Evolutionary conservation across 2,113 vertebrate genomes (phyloP).

Genomic region (Tenebrosternarchus preto): DNA sequence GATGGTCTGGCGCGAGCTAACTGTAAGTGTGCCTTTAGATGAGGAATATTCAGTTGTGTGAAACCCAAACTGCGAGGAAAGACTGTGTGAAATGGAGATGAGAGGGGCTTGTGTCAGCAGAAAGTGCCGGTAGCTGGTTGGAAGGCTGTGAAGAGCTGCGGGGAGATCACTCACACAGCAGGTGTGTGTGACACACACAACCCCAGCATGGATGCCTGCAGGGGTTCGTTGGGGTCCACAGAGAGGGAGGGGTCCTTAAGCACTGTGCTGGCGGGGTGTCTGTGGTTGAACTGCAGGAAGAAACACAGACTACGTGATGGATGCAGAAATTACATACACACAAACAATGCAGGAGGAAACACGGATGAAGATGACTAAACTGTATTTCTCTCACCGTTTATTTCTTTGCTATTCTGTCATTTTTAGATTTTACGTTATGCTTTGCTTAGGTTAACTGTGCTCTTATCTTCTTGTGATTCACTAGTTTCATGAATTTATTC

Average conservation of each 20-base stretch:
- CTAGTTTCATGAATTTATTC: background rate
- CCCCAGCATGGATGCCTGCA: constrained; percentile 23
- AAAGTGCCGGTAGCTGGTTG: constrained; percentile 30
- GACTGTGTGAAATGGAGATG: constrained; percentile 10
- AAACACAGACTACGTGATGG: constrained; percentile 37
- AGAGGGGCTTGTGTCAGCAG: constrained; percentile 22
- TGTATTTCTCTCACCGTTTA: background rate
- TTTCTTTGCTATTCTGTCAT: constrained; percentile 1
- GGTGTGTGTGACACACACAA: constrained; percentile 42
- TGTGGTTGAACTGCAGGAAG: constrained; percentile 32
- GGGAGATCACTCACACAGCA: constrained; percentile 48
- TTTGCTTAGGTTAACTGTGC: background rate
- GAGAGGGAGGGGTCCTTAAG: constrained; percentile 3
- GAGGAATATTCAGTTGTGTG: too few relatives aligned
- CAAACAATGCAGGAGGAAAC: background rate
- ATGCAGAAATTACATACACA: constrained; percentile 14
- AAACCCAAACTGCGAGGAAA: background rate
- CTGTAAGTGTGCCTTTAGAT: background rate
- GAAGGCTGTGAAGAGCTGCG: background rate
- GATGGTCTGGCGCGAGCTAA: background rate
- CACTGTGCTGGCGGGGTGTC: constrained; percentile 26
- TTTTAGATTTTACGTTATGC: background rate
- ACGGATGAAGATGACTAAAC: too few relatives aligned
- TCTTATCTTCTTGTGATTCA: background rate
- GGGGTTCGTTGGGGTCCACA: constrained; percentile 4